Evolutionary conservation across 92 coral and sea anemone genomes (phyloP).

Genomic region (Epizoanthus illoricatus): DNA sequence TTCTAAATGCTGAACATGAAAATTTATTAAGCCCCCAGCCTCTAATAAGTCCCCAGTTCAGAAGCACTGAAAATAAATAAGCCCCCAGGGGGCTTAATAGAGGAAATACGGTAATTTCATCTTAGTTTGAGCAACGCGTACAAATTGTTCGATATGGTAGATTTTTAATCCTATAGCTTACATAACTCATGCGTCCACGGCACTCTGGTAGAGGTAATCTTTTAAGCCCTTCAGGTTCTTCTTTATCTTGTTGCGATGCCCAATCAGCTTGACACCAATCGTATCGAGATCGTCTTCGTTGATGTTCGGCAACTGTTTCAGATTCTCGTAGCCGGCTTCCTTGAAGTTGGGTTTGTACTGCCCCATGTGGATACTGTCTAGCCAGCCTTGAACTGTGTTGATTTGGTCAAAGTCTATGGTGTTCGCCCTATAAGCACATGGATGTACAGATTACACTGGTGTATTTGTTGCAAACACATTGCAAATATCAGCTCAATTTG

Average conservation of each 20-base stretch:
- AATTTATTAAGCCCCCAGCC: no score
- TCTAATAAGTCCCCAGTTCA: no score
- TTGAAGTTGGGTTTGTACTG: slow-evolving; percentile 74
- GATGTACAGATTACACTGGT: no score
- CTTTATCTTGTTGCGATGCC: slow-evolving; percentile 92
- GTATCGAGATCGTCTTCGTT: slow-evolving; percentile 72
- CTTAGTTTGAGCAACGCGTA: no score
- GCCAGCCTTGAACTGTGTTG: slow-evolving; percentile 78
- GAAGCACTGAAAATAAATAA: no score
- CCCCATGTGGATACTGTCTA: slow-evolving; percentile 88
- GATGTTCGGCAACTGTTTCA: slow-evolving; percentile 61
- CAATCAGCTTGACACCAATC: slow-evolving; percentile 87
- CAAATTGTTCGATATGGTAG: no score
- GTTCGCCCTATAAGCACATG: slow-evolving; percentile 54
- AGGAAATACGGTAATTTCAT: no score
- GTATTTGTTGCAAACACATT: neutral
- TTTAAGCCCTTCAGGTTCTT: slow-evolving; percentile 67
- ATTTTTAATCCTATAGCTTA: no score
- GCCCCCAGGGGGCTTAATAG: no score
- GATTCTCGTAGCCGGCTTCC: slow-evolving; percentile 70
- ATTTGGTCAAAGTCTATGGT: slow-evolving; percentile 60
- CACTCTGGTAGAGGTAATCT: slow-evolving; percentile 20
- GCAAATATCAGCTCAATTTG: neutral
- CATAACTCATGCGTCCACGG: neutral
- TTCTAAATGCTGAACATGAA: no score